Percentiles rank a stretch among this genome's conserved stretches.
Evolutionary conservation across 2,888 invertebrate genomes (phyloP).

Genomic region (Autographa gamma): DNA sequence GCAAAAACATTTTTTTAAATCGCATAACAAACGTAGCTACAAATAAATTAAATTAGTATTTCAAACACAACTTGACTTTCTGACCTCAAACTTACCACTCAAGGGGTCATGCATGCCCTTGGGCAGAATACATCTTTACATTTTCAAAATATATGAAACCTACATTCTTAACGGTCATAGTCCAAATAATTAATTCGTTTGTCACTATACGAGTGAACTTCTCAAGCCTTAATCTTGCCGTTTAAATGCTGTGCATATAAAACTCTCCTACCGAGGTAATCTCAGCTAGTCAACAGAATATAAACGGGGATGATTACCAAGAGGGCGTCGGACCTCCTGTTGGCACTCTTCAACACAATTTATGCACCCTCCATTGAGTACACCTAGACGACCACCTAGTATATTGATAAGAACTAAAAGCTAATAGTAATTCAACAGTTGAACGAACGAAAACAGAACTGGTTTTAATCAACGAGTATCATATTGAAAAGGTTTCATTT

Average conservation of each 20-base stretch:
- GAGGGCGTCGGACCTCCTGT: neutral
- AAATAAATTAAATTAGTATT: too few relatives aligned
- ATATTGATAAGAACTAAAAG: neutral
- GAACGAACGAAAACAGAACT: too few relatives aligned
- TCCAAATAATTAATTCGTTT: neutral
- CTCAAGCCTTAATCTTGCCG: neutral
- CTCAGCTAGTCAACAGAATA: neutral
- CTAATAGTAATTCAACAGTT: neutral
- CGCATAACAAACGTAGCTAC: too few relatives aligned
- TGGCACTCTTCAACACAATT: constrained; percentile 1
- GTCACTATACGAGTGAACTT: neutral
- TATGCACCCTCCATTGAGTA: neutral
- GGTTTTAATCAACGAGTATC: too few relatives aligned
- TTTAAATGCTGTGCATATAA: neutral
- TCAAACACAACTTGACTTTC: too few relatives aligned
- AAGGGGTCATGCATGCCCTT: too few relatives aligned
- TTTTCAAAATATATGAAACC: too few relatives aligned
- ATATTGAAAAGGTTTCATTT: neutral
- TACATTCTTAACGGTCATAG: too few relatives aligned
- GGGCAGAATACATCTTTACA: too few relatives aligned
- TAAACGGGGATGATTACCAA: neutral
- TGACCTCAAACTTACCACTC: too few relatives aligned
- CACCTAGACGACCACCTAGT: neutral
- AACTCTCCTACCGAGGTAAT: neutral
- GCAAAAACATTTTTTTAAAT: too few relatives aligned